Conservation (phyloP, 1,140 invertebrate species). For the Bathynomus jamesi region DNA sequence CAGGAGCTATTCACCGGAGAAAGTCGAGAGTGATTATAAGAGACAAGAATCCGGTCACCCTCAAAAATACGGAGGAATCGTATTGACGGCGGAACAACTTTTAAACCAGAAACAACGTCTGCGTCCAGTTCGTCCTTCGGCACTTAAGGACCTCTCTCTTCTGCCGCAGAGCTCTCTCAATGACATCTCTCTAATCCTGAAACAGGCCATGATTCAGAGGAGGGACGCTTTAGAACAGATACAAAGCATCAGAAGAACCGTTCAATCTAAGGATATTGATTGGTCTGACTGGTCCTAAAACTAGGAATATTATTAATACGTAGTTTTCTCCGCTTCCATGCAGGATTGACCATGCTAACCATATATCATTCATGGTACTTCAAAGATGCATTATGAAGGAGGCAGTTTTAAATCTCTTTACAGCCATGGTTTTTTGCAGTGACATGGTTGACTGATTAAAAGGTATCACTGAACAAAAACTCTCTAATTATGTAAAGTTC, state of each 20-base stretch:
- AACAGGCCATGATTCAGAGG: constrained; percentile 26
- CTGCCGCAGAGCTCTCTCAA: constrained; percentile 31
- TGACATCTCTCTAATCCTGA: constrained; percentile 30
- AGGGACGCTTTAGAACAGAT: constrained; percentile 20
- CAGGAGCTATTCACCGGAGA: constrained; percentile 4
- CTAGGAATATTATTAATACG: no score
- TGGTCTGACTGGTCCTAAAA: not conserved
- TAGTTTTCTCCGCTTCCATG: no score
- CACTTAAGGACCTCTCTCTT: constrained; percentile 23
- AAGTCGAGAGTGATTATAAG: not conserved
- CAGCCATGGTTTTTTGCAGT: no score
- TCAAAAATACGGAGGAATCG: constrained; percentile 1
- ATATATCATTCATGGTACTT: no score
- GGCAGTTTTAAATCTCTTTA: no score
- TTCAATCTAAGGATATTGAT: not conserved
- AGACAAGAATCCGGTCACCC: not conserved
- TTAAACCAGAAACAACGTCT: constrained; percentile 32
- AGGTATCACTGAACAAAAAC: no score
- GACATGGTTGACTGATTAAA: no score
- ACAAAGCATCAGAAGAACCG: not conserved
- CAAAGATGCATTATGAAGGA: no score
- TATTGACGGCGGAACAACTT: constrained; percentile 29
- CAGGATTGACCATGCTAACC: no score
- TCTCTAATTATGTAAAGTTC: no score
- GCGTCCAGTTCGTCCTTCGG: constrained; percentile 29